Evolutionary conservation across 2,888 invertebrate species (phyloP), one percentile per base, ranked within the genome.

Genomic region (Dugesia japonica): DNA sequence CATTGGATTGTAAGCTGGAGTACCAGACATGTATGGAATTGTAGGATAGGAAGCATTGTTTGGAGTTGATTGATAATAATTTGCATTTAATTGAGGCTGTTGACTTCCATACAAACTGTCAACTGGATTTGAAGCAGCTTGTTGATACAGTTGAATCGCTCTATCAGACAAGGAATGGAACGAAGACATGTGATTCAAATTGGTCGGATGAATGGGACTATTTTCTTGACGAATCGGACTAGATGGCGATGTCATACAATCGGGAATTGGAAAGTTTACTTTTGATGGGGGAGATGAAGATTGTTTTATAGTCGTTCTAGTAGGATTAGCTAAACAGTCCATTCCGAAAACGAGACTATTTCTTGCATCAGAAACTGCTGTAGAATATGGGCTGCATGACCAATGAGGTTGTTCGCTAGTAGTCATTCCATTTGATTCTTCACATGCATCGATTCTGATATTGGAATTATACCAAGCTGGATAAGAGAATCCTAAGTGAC

Each of bases 101-200:
- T 56, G 56, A n/a, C 56, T n/a, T 20, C 56, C 23, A n/a, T 56
- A 56, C n/a, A 56, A 23, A 23, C 56, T 56, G 56, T 56, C 56
- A 56, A 56, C 56, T 4, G 56, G 56, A 56, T 56, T 56, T n/a
- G 56, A 56, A 56, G 56, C 56, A 13, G 56, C 56, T 56, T 56
- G 56, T n/a, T 56, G 56, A 56, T 56, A 56, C 17, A 56, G 23
- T n/a, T 56, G 56, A 56, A 56, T 56, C 20, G 56, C 56, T 23
- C 56, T 56, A n/a, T 56, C 56, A n/a, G 56, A 56, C 17, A 56
- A 56, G 7, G 56, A 56, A 56, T 56, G 56, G n/a, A 56, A 56
- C n/a, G 56, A 56, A 56, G 56, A 56, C 56, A 56, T 56, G n/a
- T 56, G 56, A n/a, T 56, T 56, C 17, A 56, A n/a, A 56, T 56